Evolutionary conservation across 2,113 vertebrate genomes (phyloP), one percentile per base, ranked within the genome.

Genomic region (Pteropus alecto): DNA sequence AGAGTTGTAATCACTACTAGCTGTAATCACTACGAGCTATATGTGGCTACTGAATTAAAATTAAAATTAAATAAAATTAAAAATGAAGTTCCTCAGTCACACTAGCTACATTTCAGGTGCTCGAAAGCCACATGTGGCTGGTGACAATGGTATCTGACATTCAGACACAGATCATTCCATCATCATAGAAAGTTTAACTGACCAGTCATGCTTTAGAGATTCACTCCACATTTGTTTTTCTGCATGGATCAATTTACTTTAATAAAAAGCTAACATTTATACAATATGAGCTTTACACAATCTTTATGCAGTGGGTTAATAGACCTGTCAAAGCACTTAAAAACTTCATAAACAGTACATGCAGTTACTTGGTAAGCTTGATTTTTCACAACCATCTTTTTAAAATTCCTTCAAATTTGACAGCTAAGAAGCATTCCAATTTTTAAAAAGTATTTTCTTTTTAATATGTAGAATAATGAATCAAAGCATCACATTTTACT

Each of bases 401-500:
- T 41, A 84, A 93, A 97, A 97, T 93, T 5, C 83, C 6, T 73
- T 95, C 63, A 67, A 93, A 89, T 95, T 56, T 91, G 33, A 71
- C 71, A 67, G 73, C 68, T 95, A 54, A 19, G 60, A 56, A 97
- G 48, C 0, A 97, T 14, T 48, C 43, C 13, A 35, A 41, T 51
- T 54, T 82, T 74, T 90, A 28, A 85, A 87, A 97, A 91, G 33
- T 28, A 68, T 5, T 54, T 81, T 95, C 28, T 88, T 81, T 14
- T 93, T 79, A 88, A 14, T 61, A 61, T 3, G 0, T 84, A 95
- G 92, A 93, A 60, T 95, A n/a, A 5, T 65, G 22, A 97, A 97
- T 94, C 91, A 96, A 97, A 98, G 93, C 92, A 95, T 91, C 58
- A 28, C 84, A 90, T 94, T 74, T 95, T 68, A 94, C 92, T 70